Conservation (phyloP, 2,113 vertebrate genomes). For the Phylloscopus whistleri region DNA sequence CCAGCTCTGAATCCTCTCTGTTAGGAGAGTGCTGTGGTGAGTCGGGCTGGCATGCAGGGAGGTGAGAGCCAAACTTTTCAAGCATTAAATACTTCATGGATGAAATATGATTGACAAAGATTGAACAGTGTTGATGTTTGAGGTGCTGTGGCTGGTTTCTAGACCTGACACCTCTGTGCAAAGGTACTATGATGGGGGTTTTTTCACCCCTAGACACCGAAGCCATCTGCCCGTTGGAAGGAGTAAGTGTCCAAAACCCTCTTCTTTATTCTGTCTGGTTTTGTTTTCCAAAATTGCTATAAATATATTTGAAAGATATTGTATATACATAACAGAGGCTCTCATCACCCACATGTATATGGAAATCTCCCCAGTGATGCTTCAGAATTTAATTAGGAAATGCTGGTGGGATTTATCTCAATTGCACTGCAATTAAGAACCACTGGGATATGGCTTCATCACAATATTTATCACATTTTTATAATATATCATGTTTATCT, state of each 20-base stretch:
- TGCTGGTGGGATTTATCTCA: not conserved
- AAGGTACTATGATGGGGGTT: not conserved
- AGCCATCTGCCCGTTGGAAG: not conserved
- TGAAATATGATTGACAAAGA: slow-evolving; percentile 3
- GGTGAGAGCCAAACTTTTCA: slow-evolving; percentile 24
- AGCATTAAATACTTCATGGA: not conserved
- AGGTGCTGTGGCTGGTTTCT: not conserved
- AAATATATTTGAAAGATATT: not conserved
- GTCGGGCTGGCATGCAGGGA: not conserved
- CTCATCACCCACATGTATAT: not conserved
- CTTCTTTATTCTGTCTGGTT: not conserved
- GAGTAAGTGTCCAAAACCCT: not conserved
- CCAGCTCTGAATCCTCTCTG: not conserved
- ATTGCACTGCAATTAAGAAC: slow-evolving; percentile 25
- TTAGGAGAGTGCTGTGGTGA: not conserved
- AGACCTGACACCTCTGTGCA: not conserved
- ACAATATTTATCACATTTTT: slow-evolving; percentile 45
- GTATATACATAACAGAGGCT: not conserved
- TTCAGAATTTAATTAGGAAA: slow-evolving; percentile 12
- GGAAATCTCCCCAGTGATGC: not conserved
- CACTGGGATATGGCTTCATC: slow-evolving; percentile 48
- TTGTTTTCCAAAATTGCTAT: not conserved
- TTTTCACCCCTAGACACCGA: not conserved
- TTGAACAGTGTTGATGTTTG: not conserved
- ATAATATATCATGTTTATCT: slow-evolving; percentile 55